Evolutionary conservation across 2,797 vertebrate genomes (phyloP).

Genomic region (Chelon labrosus): DNA sequence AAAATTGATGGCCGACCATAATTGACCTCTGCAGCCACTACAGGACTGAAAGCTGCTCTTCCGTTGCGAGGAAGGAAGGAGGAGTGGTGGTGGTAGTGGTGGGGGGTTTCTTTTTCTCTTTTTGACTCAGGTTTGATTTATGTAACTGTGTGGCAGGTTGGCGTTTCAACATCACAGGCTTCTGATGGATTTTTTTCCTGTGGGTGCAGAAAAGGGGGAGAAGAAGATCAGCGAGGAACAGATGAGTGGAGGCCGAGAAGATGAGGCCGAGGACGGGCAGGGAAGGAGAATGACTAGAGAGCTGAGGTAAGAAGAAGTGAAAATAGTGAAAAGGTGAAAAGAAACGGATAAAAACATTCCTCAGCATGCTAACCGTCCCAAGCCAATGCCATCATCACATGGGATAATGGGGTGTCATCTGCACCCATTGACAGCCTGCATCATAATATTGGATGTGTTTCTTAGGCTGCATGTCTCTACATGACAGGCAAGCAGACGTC

Average conservation of each 20-base stretch:
- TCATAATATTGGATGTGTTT: conserved; percentile 35
- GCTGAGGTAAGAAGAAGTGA: neutral
- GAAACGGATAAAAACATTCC: conserved; percentile 9
- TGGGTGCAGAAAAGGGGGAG: neutral
- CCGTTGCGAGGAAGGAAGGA: conserved; percentile 45
- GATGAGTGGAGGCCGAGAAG: conserved; percentile 9
- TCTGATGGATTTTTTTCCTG: conserved; percentile 41
- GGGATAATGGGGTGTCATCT: conserved; percentile 35
- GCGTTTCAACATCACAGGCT: conserved; percentile 36
- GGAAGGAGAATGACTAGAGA: conserved; percentile 2
- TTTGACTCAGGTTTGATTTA: conserved; percentile 67
- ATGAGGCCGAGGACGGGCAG: neutral
- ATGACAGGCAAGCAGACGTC: neutral
- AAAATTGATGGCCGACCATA: conserved; percentile 82
- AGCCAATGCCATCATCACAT: conserved; percentile 1
- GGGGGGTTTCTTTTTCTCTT: conserved; percentile 25
- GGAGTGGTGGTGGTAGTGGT: neutral
- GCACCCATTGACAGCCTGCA: conserved; percentile 23
- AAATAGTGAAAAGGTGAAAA: neutral
- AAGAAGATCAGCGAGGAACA: conserved; percentile 16
- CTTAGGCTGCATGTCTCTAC: conserved; percentile 21
- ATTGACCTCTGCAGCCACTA: conserved; percentile 79
- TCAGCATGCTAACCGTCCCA: conserved; percentile 18
- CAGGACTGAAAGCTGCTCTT: conserved; percentile 66
- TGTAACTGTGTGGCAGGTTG: conserved; percentile 52